Evolutionary conservation across 1,140 invertebrate genomes (phyloP).

Genomic region (Tetramorium simillimum): DNA sequence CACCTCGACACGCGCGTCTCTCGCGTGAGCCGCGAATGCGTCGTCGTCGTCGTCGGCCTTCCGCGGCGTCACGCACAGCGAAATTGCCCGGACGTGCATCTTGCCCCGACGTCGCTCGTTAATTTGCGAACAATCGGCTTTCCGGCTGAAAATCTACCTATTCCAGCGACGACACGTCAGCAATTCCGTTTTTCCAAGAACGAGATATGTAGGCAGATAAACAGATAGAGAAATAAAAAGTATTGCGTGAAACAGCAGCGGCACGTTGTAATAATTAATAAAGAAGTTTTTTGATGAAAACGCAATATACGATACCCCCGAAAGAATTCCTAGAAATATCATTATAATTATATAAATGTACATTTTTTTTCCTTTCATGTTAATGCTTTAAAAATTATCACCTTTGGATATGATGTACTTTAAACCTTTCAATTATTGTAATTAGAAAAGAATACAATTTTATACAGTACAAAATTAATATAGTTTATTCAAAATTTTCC

Average conservation of each 20-base stretch:
- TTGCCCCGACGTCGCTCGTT: constrained; percentile 23
- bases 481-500: not conserved
- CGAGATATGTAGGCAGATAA: not conserved
- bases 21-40: constrained; percentile 64
- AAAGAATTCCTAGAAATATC: not conserved
- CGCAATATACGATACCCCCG: not conserved
- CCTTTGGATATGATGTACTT: not conserved
- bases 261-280: not conserved
- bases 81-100: constrained; percentile 26
- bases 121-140: constrained; percentile 52
- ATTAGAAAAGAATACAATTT: not conserved
- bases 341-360: not conserved
- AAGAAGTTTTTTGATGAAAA: not conserved
- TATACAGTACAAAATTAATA: not conserved
- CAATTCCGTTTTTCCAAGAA: constrained; percentile 9
- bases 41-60: constrained; percentile 41
- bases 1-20: constrained; percentile 65
- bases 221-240: not conserved
- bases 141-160: constrained; percentile 14
- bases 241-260: too few relatives aligned
- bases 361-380: not conserved
- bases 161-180: not conserved
- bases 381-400: not conserved
- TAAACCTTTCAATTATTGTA: not conserved
- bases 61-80: constrained; percentile 14